Conservation (phyloP, 2,113 vertebrate genomes). For the Symphodus melops region DNA sequence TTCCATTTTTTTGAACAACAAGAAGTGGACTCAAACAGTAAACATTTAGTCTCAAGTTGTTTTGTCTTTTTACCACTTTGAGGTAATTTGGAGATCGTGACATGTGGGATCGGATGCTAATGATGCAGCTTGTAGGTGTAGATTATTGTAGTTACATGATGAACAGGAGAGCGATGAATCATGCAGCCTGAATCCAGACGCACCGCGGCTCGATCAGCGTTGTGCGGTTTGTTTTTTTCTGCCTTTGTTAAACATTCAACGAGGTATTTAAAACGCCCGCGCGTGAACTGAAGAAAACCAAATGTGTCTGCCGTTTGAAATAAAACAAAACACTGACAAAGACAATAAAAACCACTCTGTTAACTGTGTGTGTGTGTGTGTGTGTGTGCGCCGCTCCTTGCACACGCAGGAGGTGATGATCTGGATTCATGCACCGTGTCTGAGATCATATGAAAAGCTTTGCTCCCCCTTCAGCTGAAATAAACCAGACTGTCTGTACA, state of each 20-base stretch:
- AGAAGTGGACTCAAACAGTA: neutral
- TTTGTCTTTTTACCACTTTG: neutral
- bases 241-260: neutral
- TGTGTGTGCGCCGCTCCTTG: too few relatives aligned
- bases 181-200: neutral
- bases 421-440: neutral
- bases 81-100: neutral
- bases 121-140: neutral
- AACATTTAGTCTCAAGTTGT: too few relatives aligned
- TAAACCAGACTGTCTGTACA: neutral
- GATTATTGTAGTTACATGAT: conserved; percentile 14
- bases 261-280: neutral
- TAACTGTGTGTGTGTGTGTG: too few relatives aligned
- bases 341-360: conserved; percentile 23
- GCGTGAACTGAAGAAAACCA: neutral
- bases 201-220: neutral
- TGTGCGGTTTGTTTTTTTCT: conserved; percentile 1
- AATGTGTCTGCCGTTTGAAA: neutral
- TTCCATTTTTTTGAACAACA: neutral
- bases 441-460: neutral
- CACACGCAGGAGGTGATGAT: neutral
- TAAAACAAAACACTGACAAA: conserved; percentile 9
- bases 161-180: neutral
- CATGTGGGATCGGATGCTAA: neutral
- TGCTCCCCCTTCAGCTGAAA: neutral